Evolutionary conservation across 1,140 invertebrate species (phyloP).

Genomic region (Caligus rogercresseyi): DNA sequence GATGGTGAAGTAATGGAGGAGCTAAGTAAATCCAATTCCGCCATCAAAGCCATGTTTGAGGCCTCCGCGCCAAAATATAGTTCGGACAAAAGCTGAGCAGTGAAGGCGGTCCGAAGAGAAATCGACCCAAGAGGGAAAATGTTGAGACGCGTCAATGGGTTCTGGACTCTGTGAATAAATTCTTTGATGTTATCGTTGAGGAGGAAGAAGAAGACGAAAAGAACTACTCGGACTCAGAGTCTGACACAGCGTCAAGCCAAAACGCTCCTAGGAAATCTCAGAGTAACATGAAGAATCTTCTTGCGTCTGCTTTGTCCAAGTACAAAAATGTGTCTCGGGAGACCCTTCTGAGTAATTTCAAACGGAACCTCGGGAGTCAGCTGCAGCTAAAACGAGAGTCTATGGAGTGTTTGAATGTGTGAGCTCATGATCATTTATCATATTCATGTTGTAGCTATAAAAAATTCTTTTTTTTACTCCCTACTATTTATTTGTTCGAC

Average conservation of each 20-base stretch:
- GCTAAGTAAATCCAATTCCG: background rate
- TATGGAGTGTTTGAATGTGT: background rate
- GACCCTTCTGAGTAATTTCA: background rate
- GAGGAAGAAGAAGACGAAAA: slow-evolving; percentile 3
- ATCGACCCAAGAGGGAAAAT: background rate
- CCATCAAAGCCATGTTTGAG: slow-evolving; percentile 13
- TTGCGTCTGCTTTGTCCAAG: background rate
- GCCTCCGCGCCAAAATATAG: slow-evolving; percentile 5
- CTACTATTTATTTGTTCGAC: too few relatives aligned
- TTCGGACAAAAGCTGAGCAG: background rate
- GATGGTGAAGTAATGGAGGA: background rate
- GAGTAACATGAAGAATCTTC: background rate
- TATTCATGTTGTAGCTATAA: too few relatives aligned
- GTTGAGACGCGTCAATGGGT: slow-evolving; percentile 1
- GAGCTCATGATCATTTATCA: too few relatives aligned
- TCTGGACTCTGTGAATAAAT: slow-evolving; percentile 8
- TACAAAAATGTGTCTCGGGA: background rate
- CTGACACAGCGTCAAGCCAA: background rate
- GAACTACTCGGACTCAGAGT: background rate
- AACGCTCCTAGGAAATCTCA: background rate
- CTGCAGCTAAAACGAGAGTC: background rate
- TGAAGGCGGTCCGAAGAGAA: background rate
- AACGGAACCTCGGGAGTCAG: slow-evolving; percentile 7
- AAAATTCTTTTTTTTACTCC: too few relatives aligned
- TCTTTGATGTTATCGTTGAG: slow-evolving; percentile 7